Conservation (phyloP, 1,140 invertebrate species). For the silkworm (Bombyx mori) region ASM3026992v2 NC_085133.1:4113501-4114000, state of each 20-base stretch:
- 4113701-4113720: constrained; percentile 63
- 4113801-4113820: constrained; percentile 3
- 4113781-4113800: constrained; percentile 51
- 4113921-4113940: constrained; percentile 22
- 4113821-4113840: constrained; percentile 9
- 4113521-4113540: background rate
- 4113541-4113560: constrained; percentile 4
- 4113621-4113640: constrained; percentile 16
- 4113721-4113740: constrained; percentile 9
- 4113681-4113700: constrained; percentile 64
- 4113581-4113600: background rate
- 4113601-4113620: constrained; percentile 6
- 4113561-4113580: constrained; percentile 13
- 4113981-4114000: constrained; percentile 5
- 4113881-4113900: background rate
- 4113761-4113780: constrained; percentile 11
- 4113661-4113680: constrained; percentile 72
- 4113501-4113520: constrained; percentile 3
- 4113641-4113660: constrained; percentile 69
- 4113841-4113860: background rate
- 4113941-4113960: constrained; percentile 30
- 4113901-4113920: background rate
- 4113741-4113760: constrained; percentile 20
- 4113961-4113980: constrained; percentile 5
- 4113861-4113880: background rate